Percentiles rank a stretch among this genome's conserved stretches.
Conservation (phyloP, 2,888 invertebrate genomes). For the Geophilus truncorum region DNA sequence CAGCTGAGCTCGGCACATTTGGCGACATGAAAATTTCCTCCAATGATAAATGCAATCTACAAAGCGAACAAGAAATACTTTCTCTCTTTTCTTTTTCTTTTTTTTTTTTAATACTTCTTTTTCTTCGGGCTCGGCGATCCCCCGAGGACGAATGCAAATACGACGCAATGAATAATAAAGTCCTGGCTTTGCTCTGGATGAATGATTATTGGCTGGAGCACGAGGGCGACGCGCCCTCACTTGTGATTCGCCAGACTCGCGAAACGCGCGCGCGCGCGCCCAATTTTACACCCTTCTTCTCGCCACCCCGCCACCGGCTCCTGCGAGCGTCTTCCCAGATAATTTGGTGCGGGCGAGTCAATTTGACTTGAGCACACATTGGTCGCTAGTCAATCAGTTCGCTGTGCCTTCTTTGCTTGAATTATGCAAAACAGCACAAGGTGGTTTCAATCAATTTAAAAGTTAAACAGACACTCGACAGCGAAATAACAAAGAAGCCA, state of each 20-base stretch:
- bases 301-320: neutral
- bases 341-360: neutral
- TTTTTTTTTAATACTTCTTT: conserved; percentile 6
- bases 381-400: neutral
- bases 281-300: neutral
- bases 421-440: neutral
- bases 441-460: conserved; percentile 4
- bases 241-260: neutral
- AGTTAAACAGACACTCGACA: conserved; percentile 14
- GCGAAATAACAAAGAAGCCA: neutral
- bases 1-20: conserved; percentile 24
- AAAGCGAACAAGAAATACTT: neutral
- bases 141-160: conserved; percentile 28
- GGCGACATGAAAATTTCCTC: conserved; percentile 19
- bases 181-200: conserved; percentile 27
- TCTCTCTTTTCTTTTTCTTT: too few relatives aligned
- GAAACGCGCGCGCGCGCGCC: neutral
- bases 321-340: neutral
- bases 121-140: neutral
- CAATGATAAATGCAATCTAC: conserved; percentile 14
- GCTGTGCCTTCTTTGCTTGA: neutral
- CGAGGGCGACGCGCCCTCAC: neutral
- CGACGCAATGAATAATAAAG: conserved; percentile 30
- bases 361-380: neutral
- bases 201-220: conserved; percentile 29